Percentiles rank a stretch among this genome's conserved stretches.
Evolutionary conservation across 2,797 vertebrate genomes (phyloP).

Genomic region (Heterohyrax brucei): DNA sequence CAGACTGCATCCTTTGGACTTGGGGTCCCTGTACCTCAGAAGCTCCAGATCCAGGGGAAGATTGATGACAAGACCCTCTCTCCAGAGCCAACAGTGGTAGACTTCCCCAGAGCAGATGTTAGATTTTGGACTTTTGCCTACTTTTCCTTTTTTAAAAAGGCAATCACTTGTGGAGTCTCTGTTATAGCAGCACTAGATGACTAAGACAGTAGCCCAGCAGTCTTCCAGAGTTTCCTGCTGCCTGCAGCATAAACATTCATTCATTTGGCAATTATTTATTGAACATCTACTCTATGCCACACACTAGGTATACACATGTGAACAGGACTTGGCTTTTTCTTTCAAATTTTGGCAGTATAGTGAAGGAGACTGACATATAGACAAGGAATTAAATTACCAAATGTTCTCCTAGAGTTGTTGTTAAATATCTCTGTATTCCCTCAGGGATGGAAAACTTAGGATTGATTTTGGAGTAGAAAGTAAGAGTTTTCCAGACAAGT

Average conservation of each 20-base stretch:
- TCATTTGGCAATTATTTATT: conserved; percentile 57
- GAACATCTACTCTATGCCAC: conserved; percentile 32
- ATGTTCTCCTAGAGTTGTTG: background rate
- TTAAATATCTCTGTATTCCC: background rate
- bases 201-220: background rate
- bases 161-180: no score
- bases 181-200: no score
- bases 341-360: background rate
- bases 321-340: background rate
- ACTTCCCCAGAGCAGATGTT: no score
- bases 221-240: conserved; percentile 1
- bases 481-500: background rate
- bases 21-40: no score
- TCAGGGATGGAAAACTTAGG: background rate
- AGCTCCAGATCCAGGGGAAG: no score
- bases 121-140: no score
- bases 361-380: background rate
- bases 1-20: no score
- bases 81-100: no score
- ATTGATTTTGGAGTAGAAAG: background rate
- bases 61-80: no score
- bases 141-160: no score
- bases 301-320: background rate
- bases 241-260: background rate
- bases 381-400: background rate